These are phyloP conservation scores for Notocelia uddmanniana DNA, from an alignment of 2,888 invertebrate genomes.

Conservation along the genomic window DNA sequence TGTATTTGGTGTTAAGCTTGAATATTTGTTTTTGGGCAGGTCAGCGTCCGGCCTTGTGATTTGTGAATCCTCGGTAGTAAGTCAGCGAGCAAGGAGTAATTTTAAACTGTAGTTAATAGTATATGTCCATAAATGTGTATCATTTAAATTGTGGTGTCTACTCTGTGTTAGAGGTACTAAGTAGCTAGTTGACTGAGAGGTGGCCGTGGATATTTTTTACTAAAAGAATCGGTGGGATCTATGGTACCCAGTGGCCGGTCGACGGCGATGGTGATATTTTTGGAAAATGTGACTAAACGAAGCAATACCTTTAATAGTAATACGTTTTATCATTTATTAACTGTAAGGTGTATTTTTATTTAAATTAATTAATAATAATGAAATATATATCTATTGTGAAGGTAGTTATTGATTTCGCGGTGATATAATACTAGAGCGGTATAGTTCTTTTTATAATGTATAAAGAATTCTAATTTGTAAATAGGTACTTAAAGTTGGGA, in stretches of 20 bases:
- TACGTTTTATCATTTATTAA: conserved; percentile 86
- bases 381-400: conserved; percentile 82
- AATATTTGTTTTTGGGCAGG: conserved; percentile 16
- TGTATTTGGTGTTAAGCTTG: conserved; percentile 1
- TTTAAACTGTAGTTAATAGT: conserved; percentile 75
- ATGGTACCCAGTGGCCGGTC: conserved; percentile 47
- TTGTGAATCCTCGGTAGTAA: conserved; percentile 62
- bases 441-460: conserved; percentile 84
- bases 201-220: conserved; percentile 81
- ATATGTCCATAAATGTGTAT: conserved; percentile 84
- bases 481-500: conserved; percentile 82
- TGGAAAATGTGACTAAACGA: conserved; percentile 90
- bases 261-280: conserved; percentile 87
- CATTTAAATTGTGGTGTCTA: conserved; percentile 85
- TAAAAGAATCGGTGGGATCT: conserved; percentile 54
- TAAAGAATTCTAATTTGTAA: conserved; percentile 86
- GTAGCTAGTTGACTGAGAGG: conserved; percentile 81
- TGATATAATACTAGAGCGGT: conserved; percentile 82
- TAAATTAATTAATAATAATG: conserved; percentile 69
- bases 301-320: conserved; percentile 91
- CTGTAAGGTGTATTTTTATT: conserved; percentile 82
- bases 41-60: conserved; percentile 49
- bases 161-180: conserved; percentile 81
- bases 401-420: conserved; percentile 84
- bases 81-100: conserved; percentile 77